Conservation (phyloP, 2,797 vertebrate genomes). For the Halcyon chelicuti region DNA sequence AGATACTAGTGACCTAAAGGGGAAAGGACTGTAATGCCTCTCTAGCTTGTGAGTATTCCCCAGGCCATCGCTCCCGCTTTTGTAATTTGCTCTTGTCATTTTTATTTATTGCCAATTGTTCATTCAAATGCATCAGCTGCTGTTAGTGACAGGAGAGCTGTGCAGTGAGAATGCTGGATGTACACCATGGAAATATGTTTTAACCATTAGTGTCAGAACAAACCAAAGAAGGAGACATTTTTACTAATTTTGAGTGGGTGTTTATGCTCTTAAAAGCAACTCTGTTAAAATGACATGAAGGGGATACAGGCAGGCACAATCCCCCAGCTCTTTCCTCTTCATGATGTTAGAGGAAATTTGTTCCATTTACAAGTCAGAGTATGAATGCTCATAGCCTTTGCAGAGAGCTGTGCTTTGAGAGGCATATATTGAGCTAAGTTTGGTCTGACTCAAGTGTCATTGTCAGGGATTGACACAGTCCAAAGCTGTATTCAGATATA, state of each 20-base stretch:
- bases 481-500: not conserved
- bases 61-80: constrained; percentile 22
- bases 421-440: not conserved
- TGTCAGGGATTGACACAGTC: not conserved
- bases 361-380: constrained; percentile 38
- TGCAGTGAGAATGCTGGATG: constrained; percentile 35
- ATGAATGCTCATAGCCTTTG: not conserved
- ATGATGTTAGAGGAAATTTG: not conserved
- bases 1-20: constrained; percentile 29
- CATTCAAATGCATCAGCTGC: constrained; percentile 8
- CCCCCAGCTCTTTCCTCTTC: not conserved
- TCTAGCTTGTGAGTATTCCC: constrained; percentile 34
- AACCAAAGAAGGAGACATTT: constrained; percentile 51
- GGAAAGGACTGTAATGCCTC: constrained; percentile 5
- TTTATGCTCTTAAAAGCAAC: constrained; percentile 46
- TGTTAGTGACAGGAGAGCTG: constrained; percentile 16
- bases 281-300: constrained; percentile 33
- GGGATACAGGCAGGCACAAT: not conserved
- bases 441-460: constrained; percentile 23
- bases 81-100: constrained; percentile 56
- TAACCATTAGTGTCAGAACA: constrained; percentile 59
- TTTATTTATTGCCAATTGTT: constrained; percentile 67
- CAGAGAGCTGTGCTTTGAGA: not conserved
- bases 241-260: constrained; percentile 45
- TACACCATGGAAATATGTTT: constrained; percentile 46